Evolutionary conservation across 1,140 invertebrate genomes (phyloP).

Genomic region (Lordiphosa collinella): DNA sequence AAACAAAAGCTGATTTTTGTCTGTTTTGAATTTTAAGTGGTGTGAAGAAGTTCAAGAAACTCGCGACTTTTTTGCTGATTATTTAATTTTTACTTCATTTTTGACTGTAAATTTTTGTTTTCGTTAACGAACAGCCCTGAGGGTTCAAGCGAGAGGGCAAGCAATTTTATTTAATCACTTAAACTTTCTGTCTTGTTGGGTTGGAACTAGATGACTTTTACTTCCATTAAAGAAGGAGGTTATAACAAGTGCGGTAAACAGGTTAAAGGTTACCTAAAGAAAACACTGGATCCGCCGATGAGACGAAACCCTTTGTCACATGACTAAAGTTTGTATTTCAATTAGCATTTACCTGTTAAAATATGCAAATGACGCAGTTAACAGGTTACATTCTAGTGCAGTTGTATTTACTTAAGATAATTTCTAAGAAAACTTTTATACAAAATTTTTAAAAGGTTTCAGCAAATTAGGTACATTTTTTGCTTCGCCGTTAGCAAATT

Average conservation of each 20-base stretch:
- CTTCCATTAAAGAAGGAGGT: not conserved
- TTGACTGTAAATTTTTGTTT: no score
- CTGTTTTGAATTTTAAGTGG: conserved; percentile 39
- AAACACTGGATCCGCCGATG: conserved; percentile 1
- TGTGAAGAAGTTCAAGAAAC: conserved; percentile 40
- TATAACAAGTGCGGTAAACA: conserved; percentile 21
- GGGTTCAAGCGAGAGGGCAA: not conserved
- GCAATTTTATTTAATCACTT: conserved; percentile 16
- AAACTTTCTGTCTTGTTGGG: conserved; percentile 16
- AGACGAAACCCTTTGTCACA: conserved; percentile 32
- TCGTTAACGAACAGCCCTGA: conserved; percentile 5
- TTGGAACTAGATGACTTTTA: conserved; percentile 16
- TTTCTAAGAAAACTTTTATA: not conserved
- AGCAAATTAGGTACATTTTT: no score
- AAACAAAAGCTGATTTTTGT: conserved; percentile 29
- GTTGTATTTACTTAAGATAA: not conserved
- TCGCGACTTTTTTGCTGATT: conserved; percentile 36
- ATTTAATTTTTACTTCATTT: conserved; percentile 28
- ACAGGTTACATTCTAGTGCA: conserved; percentile 1
- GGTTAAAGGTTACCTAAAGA: conserved; percentile 12
- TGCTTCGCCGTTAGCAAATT: no score
- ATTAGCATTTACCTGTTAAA: conserved; percentile 33
- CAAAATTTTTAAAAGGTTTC: no score
- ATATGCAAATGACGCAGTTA: conserved; percentile 2
- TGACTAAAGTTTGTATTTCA: conserved; percentile 11